These are phyloP conservation scores for Diorhabda sublineata DNA, from an alignment of 1,140 invertebrate species.

Conservation along the genomic window DNA sequence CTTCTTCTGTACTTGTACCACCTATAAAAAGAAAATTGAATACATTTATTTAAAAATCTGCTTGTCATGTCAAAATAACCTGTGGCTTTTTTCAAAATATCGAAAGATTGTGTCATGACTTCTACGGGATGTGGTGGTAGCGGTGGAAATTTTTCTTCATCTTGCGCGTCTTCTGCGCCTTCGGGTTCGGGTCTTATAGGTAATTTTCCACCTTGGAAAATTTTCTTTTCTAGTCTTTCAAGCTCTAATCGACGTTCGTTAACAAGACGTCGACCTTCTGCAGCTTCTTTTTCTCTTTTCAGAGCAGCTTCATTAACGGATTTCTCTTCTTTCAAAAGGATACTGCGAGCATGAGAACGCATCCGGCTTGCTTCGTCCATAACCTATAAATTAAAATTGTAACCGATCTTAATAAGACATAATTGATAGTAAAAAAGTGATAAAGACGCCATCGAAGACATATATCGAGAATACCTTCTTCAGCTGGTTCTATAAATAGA, in stretches of 20 bases:
- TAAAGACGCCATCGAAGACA: too few relatives aligned
- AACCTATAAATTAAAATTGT: constrained; percentile 19
- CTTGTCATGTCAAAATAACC: constrained; percentile 44
- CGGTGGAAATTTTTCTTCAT: constrained; percentile 40
- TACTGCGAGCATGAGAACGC: constrained; percentile 60
- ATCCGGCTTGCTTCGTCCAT: constrained; percentile 62
- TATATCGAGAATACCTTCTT: too few relatives aligned
- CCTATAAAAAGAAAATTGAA: constrained; percentile 46
- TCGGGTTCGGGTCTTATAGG: constrained; percentile 41
- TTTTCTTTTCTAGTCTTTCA: constrained; percentile 65
- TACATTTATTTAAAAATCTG: constrained; percentile 5
- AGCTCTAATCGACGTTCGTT: constrained; percentile 63
- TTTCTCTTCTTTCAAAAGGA: constrained; percentile 62
- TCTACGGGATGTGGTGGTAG: constrained; percentile 46
- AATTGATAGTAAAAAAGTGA: too few relatives aligned
- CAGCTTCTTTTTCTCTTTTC: constrained; percentile 58
- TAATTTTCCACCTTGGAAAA: constrained; percentile 53
- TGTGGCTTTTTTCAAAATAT: constrained; percentile 67
- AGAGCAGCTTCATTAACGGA: constrained; percentile 59
- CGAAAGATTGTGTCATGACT: constrained; percentile 63
- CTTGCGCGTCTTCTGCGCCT: constrained; percentile 38
- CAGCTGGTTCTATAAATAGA: too few relatives aligned
- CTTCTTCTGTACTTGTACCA: constrained; percentile 66
- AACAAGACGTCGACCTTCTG: constrained; percentile 61
- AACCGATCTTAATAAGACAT: too few relatives aligned